These are phyloP conservation scores for Amblyornis subalaris DNA, from an alignment of 2,113 vertebrate genomes.

Conservation along the genomic window DNA sequence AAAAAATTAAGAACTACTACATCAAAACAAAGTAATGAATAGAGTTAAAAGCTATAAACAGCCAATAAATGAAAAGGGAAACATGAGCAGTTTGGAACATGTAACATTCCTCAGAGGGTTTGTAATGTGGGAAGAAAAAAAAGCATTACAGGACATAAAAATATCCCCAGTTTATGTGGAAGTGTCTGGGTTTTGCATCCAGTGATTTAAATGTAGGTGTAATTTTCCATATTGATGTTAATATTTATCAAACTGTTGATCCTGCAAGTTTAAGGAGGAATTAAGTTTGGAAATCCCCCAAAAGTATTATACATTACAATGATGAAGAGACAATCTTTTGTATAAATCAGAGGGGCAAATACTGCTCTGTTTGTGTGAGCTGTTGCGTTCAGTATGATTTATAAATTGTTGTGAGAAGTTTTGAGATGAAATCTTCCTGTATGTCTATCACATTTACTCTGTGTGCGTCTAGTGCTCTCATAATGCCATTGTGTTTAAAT, in stretches of 20 bases:
- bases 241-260: neutral
- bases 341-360: neutral
- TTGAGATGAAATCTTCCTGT: neutral
- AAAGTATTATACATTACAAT: neutral
- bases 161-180: neutral
- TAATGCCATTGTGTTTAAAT: neutral
- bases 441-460: neutral
- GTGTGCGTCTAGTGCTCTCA: neutral
- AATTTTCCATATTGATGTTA: neutral
- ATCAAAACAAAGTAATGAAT: neutral
- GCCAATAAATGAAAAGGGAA: constrained; percentile 9
- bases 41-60: neutral
- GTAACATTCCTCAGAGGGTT: constrained; percentile 22
- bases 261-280: neutral
- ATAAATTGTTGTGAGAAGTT: neutral
- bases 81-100: neutral
- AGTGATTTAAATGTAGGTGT: neutral
- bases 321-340: neutral
- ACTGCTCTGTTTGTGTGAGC: neutral
- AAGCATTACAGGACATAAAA: neutral
- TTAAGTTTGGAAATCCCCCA: neutral
- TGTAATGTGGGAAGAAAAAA: neutral
- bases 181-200: constrained; percentile 2
- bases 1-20: neutral
- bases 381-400: neutral